These are phyloP conservation scores for Seladonia tumulorum DNA, from an alignment of 2,888 invertebrate species.

Conservation along the genomic window DNA sequence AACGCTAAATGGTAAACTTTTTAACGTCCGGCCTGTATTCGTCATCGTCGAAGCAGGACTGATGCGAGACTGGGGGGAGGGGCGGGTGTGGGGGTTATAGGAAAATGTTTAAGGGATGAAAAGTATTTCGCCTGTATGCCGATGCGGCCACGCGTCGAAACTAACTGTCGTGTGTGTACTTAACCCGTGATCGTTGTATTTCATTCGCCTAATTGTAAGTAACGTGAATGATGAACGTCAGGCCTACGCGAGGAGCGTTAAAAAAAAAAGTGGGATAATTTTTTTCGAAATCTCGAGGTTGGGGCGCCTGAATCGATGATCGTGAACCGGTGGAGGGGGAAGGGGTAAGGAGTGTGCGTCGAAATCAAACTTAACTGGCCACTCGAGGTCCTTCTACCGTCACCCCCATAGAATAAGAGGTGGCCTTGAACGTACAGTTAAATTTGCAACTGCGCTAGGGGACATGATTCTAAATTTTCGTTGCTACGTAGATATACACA, in stretches of 20 bases:
- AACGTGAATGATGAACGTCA: slow-evolving; percentile 50
- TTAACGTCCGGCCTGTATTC: slow-evolving; percentile 66
- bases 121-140: slow-evolving; percentile 45
- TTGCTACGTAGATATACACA: slow-evolving; percentile 16
- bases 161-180: slow-evolving; percentile 63
- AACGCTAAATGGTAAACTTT: slow-evolving; percentile 51
- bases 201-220: slow-evolving; percentile 65
- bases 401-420: background rate
- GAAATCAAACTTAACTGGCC: slow-evolving; percentile 7
- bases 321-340: background rate
- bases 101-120: slow-evolving; percentile 6
- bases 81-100: background rate
- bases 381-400: slow-evolving; percentile 15
- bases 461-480: slow-evolving; percentile 16
- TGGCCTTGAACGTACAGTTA: slow-evolving; percentile 6
- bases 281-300: slow-evolving; percentile 47
- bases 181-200: slow-evolving; percentile 63
- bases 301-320: slow-evolving; percentile 49
- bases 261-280: slow-evolving; percentile 32
- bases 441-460: background rate
- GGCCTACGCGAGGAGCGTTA: slow-evolving; percentile 62
- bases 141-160: slow-evolving; percentile 45
- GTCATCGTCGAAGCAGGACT: slow-evolving; percentile 53
- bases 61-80: slow-evolving; percentile 22
- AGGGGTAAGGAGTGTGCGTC: background rate